These are phyloP conservation scores for Motacilla alba DNA, from an alignment of 2,113 vertebrate species.

Conservation along the genomic window DNA sequence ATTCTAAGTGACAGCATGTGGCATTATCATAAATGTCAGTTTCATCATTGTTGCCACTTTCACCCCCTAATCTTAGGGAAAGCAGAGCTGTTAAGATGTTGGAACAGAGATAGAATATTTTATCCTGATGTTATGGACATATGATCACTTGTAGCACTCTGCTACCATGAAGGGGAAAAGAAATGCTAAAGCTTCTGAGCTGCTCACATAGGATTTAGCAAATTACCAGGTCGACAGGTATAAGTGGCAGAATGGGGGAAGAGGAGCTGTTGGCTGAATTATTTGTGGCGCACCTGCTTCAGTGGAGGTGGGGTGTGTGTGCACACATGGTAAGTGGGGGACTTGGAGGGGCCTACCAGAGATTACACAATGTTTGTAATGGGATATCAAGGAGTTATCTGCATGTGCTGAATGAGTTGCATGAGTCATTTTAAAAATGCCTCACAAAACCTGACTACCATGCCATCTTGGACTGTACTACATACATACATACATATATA, in stretches of 20 bases:
- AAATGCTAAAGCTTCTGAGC: neutral
- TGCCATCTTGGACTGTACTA: neutral
- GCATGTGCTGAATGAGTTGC: neutral
- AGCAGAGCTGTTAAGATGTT: neutral
- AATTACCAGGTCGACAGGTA: neutral
- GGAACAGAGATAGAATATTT: constrained; percentile 4
- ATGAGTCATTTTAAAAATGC: neutral
- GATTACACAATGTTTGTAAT: neutral
- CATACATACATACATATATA: neutral
- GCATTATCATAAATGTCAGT: constrained; percentile 43
- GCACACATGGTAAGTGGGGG: neutral
- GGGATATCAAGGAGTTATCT: neutral
- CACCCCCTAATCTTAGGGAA: constrained; percentile 27
- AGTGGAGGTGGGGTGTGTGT: too few relatives aligned
- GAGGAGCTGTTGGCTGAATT: neutral
- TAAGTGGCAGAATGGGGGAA: neutral
- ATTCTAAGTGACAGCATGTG: constrained; percentile 35
- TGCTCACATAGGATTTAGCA: neutral
- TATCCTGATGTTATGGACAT: neutral
- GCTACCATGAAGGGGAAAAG: neutral
- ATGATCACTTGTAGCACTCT: neutral
- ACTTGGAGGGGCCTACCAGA: neutral
- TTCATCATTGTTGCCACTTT: constrained; percentile 31
- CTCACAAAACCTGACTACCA: neutral
- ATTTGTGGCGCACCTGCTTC: neutral